These are phyloP conservation scores for Cyphotilapia sp. DNA, from an alignment of 2,113 vertebrate genomes.

Conservation along the genomic window DNA sequence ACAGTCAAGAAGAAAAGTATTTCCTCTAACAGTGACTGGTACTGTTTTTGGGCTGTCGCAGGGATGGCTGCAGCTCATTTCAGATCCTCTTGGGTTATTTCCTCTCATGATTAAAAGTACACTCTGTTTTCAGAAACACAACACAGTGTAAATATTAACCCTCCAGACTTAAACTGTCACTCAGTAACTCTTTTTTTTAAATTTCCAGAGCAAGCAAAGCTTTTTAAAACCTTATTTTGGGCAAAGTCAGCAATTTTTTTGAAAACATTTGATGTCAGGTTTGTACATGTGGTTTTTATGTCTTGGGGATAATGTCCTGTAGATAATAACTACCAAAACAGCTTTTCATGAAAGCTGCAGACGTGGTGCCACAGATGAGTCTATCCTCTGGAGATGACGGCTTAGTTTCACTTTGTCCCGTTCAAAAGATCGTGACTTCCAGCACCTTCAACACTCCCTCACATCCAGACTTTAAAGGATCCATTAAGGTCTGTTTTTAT, in stretches of 20 bases:
- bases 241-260: accelerated
- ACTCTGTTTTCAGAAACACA: background rate
- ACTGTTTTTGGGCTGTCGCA: background rate
- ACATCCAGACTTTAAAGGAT: background rate
- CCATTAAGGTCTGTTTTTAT: background rate
- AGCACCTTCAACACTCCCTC: background rate
- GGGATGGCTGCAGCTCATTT: background rate
- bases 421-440: background rate
- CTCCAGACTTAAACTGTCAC: background rate
- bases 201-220: background rate
- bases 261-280: background rate
- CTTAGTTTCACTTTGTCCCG: background rate
- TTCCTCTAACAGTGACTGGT: background rate
- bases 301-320: background rate
- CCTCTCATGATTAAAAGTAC: too few relatives aligned
- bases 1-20: background rate
- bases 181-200: background rate
- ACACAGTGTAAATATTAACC: background rate
- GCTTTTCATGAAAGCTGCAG: background rate
- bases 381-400: background rate
- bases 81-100: background rate
- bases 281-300: background rate
- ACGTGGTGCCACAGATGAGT: background rate
- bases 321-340: background rate
- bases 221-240: background rate